Conservation (phyloP, 2,797 vertebrate genomes). For the Pangasius macronema region DNA sequence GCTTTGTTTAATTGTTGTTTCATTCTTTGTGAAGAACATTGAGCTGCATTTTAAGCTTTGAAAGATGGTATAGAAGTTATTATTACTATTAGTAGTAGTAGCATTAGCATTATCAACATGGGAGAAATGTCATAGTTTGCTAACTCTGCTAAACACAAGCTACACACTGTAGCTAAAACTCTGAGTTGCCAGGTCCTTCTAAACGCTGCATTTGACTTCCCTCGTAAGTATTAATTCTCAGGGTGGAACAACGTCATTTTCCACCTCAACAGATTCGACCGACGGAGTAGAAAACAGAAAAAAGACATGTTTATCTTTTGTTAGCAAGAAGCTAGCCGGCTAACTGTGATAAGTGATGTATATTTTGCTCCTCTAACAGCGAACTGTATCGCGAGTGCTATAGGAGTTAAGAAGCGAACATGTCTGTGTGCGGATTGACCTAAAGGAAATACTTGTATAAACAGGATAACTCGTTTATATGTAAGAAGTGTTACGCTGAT, state of each 20-base stretch:
- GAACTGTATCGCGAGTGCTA: neutral
- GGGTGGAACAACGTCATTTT: neutral
- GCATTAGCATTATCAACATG: neutral
- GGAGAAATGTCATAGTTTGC: neutral
- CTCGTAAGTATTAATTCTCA: neutral
- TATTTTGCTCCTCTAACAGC: neutral
- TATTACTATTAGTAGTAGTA: neutral
- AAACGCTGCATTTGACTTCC: neutral
- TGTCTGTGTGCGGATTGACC: too few species aligned
- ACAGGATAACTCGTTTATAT: neutral
- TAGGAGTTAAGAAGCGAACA: too few species aligned
- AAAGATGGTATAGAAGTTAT: too few species aligned
- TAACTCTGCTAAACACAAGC: neutral
- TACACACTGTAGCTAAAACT: neutral
- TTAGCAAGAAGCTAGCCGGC: too few species aligned
- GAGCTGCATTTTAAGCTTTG: too few species aligned
- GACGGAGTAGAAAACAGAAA: too few species aligned
- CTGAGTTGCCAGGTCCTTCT: neutral
- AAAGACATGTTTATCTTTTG: too few species aligned
- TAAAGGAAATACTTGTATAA: neutral
- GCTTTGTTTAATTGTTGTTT: neutral
- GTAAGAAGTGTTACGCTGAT: neutral
- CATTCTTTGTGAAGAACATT: neutral
- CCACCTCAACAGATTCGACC: too few species aligned
- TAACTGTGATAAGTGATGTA: neutral